Evolutionary conservation across 2,797 vertebrate species (phyloP).

Genomic region (Loris lydekkerianus): DNA sequence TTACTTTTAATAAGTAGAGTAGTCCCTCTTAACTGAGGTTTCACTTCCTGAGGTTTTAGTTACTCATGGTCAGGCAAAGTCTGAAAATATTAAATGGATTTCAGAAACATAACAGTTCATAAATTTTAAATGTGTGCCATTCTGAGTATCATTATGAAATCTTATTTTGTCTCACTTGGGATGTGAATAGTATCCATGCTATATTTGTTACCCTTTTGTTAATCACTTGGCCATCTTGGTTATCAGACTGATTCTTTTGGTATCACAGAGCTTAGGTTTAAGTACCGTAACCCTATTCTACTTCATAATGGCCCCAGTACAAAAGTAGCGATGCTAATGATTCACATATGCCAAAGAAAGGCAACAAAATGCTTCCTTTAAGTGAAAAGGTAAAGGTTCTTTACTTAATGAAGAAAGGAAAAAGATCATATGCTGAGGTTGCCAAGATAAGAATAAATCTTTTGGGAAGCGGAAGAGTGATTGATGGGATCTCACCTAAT

Average conservation of each 20-base stretch:
- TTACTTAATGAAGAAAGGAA: not conserved
- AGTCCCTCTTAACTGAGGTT: not conserved
- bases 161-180: not conserved
- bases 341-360: not conserved
- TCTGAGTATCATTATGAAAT: not conserved
- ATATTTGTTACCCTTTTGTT: not conserved
- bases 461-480: not conserved
- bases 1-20: conserved; percentile 33
- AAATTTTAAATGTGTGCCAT: not conserved
- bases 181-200: not conserved
- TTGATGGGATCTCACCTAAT: no score
- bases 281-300: not conserved
- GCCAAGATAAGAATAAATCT: not conserved
- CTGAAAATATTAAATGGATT: not conserved
- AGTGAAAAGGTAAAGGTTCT: not conserved
- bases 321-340: not conserved
- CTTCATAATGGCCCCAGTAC: not conserved
- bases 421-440: not conserved
- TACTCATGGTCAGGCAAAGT: not conserved
- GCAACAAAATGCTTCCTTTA: not conserved
- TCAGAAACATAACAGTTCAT: not conserved
- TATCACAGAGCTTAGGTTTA: not conserved
- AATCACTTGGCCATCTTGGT: not conserved
- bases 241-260: not conserved
- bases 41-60: not conserved